Evolutionary conservation across 2,113 vertebrate genomes (phyloP).

Genomic region (Gymnarchus niloticus): DNA sequence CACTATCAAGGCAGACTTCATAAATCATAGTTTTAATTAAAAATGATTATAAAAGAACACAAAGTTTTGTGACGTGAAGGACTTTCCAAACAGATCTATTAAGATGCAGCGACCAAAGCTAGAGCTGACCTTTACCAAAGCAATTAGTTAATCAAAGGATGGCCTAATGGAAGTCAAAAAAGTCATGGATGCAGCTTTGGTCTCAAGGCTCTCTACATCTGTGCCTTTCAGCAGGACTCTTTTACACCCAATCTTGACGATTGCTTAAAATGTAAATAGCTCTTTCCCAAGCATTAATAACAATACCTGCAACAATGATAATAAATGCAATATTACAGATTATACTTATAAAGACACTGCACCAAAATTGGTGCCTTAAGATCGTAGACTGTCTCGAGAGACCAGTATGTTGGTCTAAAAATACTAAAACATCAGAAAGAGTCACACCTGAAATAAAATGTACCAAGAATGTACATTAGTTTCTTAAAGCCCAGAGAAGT

Average conservation of each 20-base stretch:
- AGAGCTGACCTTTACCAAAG: neutral
- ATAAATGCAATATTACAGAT: slow-evolving; percentile 35
- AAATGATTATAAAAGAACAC: neutral
- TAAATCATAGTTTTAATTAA: neutral
- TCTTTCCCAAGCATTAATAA: slow-evolving; percentile 39
- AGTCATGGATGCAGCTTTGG: neutral
- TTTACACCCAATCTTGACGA: slow-evolving; percentile 30
- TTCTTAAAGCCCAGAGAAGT: neutral
- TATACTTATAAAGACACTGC: slow-evolving; percentile 26
- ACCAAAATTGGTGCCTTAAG: slow-evolving; percentile 49
- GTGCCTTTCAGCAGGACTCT: slow-evolving; percentile 21
- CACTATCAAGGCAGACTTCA: neutral
- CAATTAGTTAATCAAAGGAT: neutral
- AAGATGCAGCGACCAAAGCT: too few relatives aligned
- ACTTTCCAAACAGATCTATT: neutral
- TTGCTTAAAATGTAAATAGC: slow-evolving; percentile 33
- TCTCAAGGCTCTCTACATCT: slow-evolving; percentile 21
- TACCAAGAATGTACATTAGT: slow-evolving; percentile 28
- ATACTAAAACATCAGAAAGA: slow-evolving; percentile 31
- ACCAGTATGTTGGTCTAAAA: slow-evolving; percentile 38
- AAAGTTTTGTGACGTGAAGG: neutral
- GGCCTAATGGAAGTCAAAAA: neutral
- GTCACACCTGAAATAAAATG: slow-evolving; percentile 24
- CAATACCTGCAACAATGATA: slow-evolving; percentile 29
- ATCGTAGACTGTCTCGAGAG: slow-evolving; percentile 49